phyloP scores from a whole-genome alignment of 2,888 invertebrate species.

The Sipunculus nudus region DNA sequence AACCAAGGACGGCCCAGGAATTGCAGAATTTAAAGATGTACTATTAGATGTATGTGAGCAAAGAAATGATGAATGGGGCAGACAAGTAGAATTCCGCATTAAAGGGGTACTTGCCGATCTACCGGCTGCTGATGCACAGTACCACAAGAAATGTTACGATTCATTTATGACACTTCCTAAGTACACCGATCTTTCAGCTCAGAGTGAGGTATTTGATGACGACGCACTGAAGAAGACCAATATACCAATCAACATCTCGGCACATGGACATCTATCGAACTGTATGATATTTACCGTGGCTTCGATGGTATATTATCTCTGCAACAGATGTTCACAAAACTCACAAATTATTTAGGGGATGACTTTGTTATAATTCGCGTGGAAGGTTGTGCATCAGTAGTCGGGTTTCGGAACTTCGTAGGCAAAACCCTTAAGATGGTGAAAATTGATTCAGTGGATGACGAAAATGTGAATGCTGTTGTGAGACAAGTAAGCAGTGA shows the following conservation, averaged over 20 bases:
- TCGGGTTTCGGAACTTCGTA: background rate
- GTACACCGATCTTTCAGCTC: background rate
- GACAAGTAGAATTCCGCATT: background rate
- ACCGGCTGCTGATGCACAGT: slow-evolving; percentile 9
- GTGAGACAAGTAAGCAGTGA: slow-evolving; percentile 6
- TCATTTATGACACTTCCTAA: background rate
- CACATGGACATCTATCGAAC: too few species aligned
- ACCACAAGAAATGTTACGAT: slow-evolving; percentile 7
- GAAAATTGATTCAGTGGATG: background rate
- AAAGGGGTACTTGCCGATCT: background rate
- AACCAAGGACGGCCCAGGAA: too few species aligned
- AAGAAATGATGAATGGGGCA: slow-evolving; percentile 2
- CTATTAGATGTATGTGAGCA: background rate
- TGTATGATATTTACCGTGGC: too few species aligned
- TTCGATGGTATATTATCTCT: background rate
- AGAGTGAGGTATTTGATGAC: too few species aligned
- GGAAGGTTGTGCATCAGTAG: background rate
- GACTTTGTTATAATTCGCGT: background rate
- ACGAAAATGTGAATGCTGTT: background rate
- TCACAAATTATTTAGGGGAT: background rate
- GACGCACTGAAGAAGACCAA: too few species aligned
- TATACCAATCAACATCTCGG: too few species aligned
- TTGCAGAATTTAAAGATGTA: background rate
- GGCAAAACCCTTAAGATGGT: background rate
- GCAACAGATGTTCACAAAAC: background rate